phyloP scores from a whole-genome alignment of 2,888 invertebrate genomes.

The Phrixothrix hirtus region DNA sequence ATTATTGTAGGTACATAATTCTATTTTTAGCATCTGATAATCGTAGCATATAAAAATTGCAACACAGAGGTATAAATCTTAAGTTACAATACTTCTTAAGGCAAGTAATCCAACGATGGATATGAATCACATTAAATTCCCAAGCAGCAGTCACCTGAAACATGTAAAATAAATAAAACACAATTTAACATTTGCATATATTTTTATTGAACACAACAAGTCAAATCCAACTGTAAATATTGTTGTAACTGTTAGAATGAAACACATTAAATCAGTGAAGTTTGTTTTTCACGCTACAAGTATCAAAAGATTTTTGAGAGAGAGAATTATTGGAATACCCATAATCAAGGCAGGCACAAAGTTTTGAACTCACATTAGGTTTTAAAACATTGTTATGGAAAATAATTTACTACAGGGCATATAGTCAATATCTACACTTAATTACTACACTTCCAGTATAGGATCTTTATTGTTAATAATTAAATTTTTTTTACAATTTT shows the following conservation, averaged over 20 bases:
- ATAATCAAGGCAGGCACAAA: constrained; percentile 47
- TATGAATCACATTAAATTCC: background rate
- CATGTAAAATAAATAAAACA: background rate
- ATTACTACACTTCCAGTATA: too few species aligned
- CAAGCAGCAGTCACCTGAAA: background rate
- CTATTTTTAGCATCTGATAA: background rate
- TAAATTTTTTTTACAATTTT: too few species aligned
- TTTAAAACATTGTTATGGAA: constrained; percentile 5
- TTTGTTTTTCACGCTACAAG: constrained; percentile 45
- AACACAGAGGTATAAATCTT: background rate
- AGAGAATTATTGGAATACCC: constrained; percentile 27
- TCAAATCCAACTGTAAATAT: constrained; percentile 47
- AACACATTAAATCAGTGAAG: constrained; percentile 44
- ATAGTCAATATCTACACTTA: too few species aligned
- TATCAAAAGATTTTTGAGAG: constrained; percentile 42
- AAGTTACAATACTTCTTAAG: constrained; percentile 2
- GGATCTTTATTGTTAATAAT: too few species aligned
- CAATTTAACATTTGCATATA: constrained; percentile 46
- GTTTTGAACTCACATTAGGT: constrained; percentile 34
- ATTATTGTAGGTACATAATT: too few species aligned
- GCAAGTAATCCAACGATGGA: constrained; percentile 4
- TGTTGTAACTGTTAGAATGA: constrained; percentile 41
- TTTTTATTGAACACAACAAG: constrained; percentile 53
- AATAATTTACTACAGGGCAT: too few species aligned
- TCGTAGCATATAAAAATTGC: background rate